phyloP scores from a whole-genome alignment of 2,888 invertebrate species.

The Erannis defoliaria region DNA sequence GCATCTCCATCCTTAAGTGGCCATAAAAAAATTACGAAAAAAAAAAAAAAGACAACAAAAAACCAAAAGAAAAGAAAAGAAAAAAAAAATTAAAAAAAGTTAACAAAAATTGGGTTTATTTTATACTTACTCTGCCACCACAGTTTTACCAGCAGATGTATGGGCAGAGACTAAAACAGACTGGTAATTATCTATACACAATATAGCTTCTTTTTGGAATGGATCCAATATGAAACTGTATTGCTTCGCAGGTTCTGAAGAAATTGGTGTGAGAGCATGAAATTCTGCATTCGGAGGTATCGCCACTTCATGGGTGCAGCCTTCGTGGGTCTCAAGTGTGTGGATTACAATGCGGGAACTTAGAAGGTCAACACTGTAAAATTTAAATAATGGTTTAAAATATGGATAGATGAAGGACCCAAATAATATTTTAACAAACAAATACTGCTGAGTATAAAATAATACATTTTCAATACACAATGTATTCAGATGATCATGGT shows the following conservation, averaged over 20 bases:
- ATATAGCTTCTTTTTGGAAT: slow-evolving; percentile 98
- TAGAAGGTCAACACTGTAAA: slow-evolving; percentile 90
- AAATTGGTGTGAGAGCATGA: slow-evolving; percentile 84
- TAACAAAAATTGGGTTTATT: too few relatives aligned
- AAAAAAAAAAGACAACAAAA: too few relatives aligned
- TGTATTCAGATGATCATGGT: too few relatives aligned
- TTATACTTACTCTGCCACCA: slow-evolving; percentile 96
- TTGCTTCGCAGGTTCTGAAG: slow-evolving; percentile 93
- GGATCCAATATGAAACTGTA: slow-evolving; percentile 98
- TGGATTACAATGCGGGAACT: slow-evolving; percentile 95
- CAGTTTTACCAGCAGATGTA: slow-evolving; percentile 99
- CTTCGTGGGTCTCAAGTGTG: slow-evolving; percentile 95
- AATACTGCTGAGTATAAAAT: not conserved
- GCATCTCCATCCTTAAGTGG: too few relatives aligned
- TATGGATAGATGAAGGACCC: too few relatives aligned
- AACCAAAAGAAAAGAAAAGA: too few relatives aligned
- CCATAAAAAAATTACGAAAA: too few relatives aligned
- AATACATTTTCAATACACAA: too few relatives aligned
- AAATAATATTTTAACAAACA: too few relatives aligned
- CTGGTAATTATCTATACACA: slow-evolving; percentile 99
- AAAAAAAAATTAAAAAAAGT: too few relatives aligned
- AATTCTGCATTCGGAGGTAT: slow-evolving; percentile 95
- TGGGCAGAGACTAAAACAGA: slow-evolving; percentile 99
- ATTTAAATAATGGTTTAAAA: not conserved
- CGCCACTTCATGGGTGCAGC: slow-evolving; percentile 98